These are phyloP conservation scores for Lamellibrachia columna DNA, from an alignment of 2,888 invertebrate species.

Conservation along the genomic window DNA sequence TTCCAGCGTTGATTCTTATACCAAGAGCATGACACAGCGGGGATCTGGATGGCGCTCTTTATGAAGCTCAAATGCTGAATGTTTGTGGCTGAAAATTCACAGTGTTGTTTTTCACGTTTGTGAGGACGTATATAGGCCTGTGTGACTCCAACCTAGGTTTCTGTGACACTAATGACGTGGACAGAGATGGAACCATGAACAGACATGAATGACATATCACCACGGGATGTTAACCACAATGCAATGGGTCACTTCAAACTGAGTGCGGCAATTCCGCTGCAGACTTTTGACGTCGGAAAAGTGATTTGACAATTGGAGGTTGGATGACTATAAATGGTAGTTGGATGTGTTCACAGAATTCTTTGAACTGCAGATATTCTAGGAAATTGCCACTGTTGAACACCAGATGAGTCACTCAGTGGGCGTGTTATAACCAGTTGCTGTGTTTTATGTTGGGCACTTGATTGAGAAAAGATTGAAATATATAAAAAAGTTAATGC, in stretches of 20 bases:
- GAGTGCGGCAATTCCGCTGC: not conserved
- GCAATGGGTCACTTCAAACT: not conserved
- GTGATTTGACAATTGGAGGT: not conserved
- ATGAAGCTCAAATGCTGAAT: not conserved
- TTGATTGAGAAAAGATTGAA: not conserved
- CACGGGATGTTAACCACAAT: not conserved
- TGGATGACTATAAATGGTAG: not conserved
- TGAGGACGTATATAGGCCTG: not conserved
- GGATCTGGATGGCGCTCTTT: not conserved
- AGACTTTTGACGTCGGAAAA: not conserved
- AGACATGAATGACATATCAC: not conserved
- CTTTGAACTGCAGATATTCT: constrained; percentile 5
- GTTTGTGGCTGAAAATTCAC: not conserved
- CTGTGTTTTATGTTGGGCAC: not conserved
- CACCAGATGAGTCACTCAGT: not conserved
- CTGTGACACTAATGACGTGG: not conserved
- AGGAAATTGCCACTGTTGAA: constrained; percentile 2
- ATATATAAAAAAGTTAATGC: not conserved
- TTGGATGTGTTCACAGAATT: not conserved
- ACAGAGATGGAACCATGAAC: not conserved
- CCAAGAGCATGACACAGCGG: not conserved
- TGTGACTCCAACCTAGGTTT: not conserved
- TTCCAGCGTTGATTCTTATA: not conserved
- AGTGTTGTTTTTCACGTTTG: not conserved
- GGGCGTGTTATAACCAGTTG: not conserved